Percentiles rank a stretch among this genome's conserved stretches.
These are phyloP conservation scores for Mus caroli DNA, from an alignment of 2,797 vertebrate species.

Conservation along the genomic window DNA sequence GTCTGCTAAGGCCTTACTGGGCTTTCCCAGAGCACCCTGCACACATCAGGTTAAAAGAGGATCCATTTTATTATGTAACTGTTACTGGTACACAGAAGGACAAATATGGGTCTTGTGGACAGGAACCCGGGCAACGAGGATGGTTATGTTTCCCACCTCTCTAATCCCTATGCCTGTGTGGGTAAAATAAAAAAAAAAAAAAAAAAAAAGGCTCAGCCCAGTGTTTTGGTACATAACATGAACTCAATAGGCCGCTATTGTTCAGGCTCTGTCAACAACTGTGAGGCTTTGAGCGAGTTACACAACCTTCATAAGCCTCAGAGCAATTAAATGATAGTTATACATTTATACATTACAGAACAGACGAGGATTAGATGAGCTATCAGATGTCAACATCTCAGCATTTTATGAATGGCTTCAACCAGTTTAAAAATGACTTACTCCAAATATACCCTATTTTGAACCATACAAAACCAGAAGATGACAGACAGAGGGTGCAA, in stretches of 20 bases:
- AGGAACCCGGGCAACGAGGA: not conserved
- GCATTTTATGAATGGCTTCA: constrained; percentile 49
- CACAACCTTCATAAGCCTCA: not conserved
- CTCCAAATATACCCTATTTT: constrained; percentile 56
- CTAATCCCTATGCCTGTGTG: not conserved
- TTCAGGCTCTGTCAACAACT: constrained; percentile 37
- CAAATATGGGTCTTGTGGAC: not conserved
- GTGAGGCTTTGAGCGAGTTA: not conserved
- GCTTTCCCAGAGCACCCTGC: not conserved
- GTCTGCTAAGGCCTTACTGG: not conserved
- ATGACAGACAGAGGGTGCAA: not conserved
- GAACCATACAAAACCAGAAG: constrained; percentile 20
- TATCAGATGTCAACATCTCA: not conserved
- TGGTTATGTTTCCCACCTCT: not conserved
- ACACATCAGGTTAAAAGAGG: not conserved
- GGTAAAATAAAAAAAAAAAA: not conserved
- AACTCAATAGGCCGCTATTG: constrained; percentile 16
- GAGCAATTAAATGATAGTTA: not conserved
- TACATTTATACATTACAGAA: not conserved
- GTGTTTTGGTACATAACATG: not conserved
- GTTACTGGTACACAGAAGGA: not conserved
- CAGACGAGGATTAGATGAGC: not conserved
- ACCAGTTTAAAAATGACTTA: constrained; percentile 35
- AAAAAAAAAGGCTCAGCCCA: not conserved
- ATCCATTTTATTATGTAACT: not conserved